These are phyloP conservation scores for Casuarius casuarius DNA, from an alignment of 2,113 vertebrate genomes.

Conservation along the genomic window DNA sequence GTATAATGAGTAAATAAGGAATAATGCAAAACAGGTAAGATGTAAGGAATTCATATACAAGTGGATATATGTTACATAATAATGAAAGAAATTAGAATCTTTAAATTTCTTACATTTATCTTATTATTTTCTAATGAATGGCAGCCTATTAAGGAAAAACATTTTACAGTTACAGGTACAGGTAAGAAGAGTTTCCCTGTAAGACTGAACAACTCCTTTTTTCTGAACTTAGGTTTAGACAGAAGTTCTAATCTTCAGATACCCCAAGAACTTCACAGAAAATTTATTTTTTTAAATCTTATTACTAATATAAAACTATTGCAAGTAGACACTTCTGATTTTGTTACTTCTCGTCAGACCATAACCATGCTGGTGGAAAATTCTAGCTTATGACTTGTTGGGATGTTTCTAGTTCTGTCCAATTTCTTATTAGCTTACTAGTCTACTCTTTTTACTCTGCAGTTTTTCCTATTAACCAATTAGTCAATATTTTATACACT, in stretches of 20 bases:
- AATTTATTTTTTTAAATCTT: not conserved
- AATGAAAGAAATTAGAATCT: not conserved
- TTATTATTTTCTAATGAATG: not conserved
- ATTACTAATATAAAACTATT: not conserved
- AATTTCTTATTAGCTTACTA: not conserved
- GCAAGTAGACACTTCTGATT: not conserved
- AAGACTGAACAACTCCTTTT: not conserved
- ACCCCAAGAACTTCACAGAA: not conserved
- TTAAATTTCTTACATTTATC: not conserved
- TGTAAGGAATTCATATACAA: not conserved
- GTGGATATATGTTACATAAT: not conserved
- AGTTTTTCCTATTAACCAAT: not conserved
- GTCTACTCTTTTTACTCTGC: not conserved
- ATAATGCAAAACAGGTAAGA: not conserved
- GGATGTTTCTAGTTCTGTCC: not conserved
- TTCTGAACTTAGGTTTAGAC: not conserved
- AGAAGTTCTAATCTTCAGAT: not conserved
- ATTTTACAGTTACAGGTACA: not conserved
- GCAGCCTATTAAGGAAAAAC: not conserved
- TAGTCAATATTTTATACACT: not conserved
- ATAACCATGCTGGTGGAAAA: not conserved
- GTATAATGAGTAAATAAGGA: not conserved
- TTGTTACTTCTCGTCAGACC: not conserved
- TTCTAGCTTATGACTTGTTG: not conserved
- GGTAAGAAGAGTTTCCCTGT: not conserved